A percentile compares a stretch with the other conserved stretches of the same genome.
phyloP scores from a whole-genome alignment of 2,113 vertebrate species.

The Hyaena hyaena region DNA sequence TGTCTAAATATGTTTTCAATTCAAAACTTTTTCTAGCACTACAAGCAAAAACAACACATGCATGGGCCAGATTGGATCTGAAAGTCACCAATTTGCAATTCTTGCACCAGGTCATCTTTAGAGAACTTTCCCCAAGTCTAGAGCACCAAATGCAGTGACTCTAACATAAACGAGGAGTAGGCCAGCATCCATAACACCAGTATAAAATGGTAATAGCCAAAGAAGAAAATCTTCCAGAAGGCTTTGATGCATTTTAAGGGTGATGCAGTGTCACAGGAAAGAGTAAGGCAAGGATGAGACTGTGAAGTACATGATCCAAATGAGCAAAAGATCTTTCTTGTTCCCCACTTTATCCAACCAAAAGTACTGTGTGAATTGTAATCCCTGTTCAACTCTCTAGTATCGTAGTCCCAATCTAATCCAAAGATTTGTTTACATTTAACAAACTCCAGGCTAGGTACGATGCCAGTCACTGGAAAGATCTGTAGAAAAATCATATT shows the following conservation, averaged over 20 bases:
- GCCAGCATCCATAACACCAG: not conserved
- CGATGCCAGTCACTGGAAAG: not conserved
- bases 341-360: not conserved
- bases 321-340: not conserved
- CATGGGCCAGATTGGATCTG: not conserved
- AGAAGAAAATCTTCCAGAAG: not conserved
- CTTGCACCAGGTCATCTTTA: not conserved
- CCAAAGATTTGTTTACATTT: not conserved
- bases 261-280: not conserved
- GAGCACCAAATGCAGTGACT: not conserved
- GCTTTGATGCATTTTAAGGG: not conserved
- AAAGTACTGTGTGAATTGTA: not conserved
- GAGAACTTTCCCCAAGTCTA: not conserved
- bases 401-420: not conserved
- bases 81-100: not conserved
- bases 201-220: not conserved
- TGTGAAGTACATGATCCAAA: not conserved
- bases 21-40: not conserved
- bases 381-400: not conserved
- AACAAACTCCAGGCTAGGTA: not conserved
- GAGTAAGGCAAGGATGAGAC: not conserved
- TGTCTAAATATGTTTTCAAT: constrained; percentile 12
- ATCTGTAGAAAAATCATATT: not conserved
- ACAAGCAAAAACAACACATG: not conserved
- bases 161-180: not conserved